These are phyloP conservation scores for Poeciliopsis turrubarensis DNA, from an alignment of 2,113 vertebrate species.

Conservation along the genomic window DNA sequence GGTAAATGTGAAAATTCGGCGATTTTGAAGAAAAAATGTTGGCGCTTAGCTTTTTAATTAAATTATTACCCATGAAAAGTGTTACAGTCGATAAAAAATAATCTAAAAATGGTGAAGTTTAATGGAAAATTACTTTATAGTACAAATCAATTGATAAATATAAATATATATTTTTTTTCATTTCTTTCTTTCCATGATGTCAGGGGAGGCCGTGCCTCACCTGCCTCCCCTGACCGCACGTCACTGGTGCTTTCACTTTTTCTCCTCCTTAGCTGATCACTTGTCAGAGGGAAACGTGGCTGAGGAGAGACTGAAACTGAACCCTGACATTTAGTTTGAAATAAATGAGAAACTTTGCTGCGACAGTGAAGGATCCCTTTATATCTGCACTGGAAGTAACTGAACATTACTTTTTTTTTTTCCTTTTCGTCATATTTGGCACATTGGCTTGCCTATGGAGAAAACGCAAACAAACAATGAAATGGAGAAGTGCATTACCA, in stretches of 20 bases:
- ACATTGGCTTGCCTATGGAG: conserved; percentile 38
- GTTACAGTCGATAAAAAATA: too few relatives aligned
- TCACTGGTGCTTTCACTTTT: not conserved
- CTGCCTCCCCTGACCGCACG: too few relatives aligned
- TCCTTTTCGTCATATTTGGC: conserved; percentile 49
- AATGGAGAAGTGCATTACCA: conserved; percentile 54
- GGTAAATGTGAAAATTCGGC: too few relatives aligned
- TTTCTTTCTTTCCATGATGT: too few relatives aligned
- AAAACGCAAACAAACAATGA: conserved; percentile 64
- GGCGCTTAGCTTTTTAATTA: too few relatives aligned
- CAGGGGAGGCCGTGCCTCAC: too few relatives aligned
- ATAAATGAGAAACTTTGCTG: conserved; percentile 20
- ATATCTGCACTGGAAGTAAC: conserved; percentile 34
- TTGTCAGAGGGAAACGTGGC: not conserved
- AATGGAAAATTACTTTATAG: too few relatives aligned
- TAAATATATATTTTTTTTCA: too few relatives aligned
- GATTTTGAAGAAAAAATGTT: too few relatives aligned
- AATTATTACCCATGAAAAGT: too few relatives aligned
- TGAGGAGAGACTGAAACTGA: conserved; percentile 14
- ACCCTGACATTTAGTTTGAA: conserved; percentile 34
- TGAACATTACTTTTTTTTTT: conserved; percentile 37
- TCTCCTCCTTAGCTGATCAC: not conserved
- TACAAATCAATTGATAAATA: too few relatives aligned
- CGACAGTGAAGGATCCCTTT: conserved; percentile 1
- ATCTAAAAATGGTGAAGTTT: too few relatives aligned